phyloP scores from a whole-genome alignment of 2,113 vertebrate species.

The Arothron firmamentum region DNA sequence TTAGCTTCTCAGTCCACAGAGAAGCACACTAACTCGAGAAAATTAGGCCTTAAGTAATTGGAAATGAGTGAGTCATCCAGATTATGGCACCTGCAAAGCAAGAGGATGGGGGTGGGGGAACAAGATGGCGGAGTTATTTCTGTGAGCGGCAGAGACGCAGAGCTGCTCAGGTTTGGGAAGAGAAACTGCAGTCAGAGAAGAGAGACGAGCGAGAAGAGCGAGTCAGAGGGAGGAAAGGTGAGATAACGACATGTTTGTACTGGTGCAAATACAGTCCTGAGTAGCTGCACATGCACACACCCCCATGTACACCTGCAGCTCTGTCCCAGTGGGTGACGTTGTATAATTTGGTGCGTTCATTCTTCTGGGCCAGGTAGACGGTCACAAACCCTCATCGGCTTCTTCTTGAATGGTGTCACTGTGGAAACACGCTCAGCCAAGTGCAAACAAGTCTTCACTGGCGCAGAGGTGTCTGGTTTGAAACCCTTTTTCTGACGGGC shows the following conservation, averaged over 20 bases:
- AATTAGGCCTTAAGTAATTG: constrained; percentile 43
- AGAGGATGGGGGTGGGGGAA: constrained; percentile 11
- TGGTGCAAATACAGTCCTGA: constrained; percentile 45
- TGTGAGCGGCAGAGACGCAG: constrained; percentile 25
- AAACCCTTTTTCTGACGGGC: constrained; percentile 19
- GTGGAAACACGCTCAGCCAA: constrained; percentile 45
- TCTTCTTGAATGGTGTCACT: constrained; percentile 58
- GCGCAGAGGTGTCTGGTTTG: constrained; percentile 22
- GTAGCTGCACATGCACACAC: constrained; percentile 10
- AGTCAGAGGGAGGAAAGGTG: constrained; percentile 35
- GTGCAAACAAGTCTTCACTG: constrained; percentile 47
- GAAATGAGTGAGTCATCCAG: constrained; percentile 35
- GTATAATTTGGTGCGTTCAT: constrained; percentile 72
- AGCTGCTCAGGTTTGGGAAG: constrained; percentile 21
- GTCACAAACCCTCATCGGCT: constrained; percentile 36
- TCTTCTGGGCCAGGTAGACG: constrained; percentile 46
- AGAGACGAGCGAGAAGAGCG: constrained; percentile 27
- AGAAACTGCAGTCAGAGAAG: constrained; percentile 8
- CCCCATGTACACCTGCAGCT: constrained; percentile 36
- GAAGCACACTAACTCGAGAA: constrained; percentile 34
- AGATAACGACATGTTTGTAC: constrained; percentile 32
- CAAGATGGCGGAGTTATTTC: constrained; percentile 11
- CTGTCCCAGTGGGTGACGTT: constrained; percentile 61
- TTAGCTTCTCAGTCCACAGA: constrained; percentile 48
- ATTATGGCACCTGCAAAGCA: constrained; percentile 32